phyloP scores from a whole-genome alignment of 2,797 vertebrate species.

The Neostethus bicornis region DNA sequence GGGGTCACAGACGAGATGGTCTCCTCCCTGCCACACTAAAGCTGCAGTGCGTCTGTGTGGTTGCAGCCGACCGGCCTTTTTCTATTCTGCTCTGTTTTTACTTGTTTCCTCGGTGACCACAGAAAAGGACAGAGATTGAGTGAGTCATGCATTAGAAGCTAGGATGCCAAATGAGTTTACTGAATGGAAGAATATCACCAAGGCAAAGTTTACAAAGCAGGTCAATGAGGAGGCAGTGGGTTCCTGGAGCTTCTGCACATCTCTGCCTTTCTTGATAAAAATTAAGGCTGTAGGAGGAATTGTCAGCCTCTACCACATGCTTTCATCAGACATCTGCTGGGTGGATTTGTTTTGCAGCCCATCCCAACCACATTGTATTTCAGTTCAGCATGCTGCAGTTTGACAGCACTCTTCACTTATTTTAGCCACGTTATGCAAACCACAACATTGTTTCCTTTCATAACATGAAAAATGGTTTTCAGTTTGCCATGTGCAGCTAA shows the following conservation, averaged over 20 bases:
- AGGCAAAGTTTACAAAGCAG: conserved; percentile 53
- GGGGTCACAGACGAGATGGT: conserved; percentile 58
- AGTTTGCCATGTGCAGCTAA: conserved; percentile 32
- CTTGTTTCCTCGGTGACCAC: conserved; percentile 43
- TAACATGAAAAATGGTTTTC: conserved; percentile 40
- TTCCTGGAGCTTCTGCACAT: conserved; percentile 31
- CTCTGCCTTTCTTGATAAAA: conserved; percentile 69
- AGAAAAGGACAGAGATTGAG: conserved; percentile 17
- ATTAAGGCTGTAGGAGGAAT: conserved; percentile 51
- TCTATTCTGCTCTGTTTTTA: conserved; percentile 38
- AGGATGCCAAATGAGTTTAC: conserved; percentile 26
- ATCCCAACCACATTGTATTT: conserved; percentile 50
- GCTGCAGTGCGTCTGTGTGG: conserved; percentile 31
- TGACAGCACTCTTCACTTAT: conserved; percentile 59
- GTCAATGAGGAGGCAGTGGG: conserved; percentile 39
- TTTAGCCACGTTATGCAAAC: conserved; percentile 65
- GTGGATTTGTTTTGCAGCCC: conserved; percentile 47
- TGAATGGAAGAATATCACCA: conserved; percentile 29
- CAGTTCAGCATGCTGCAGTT: conserved; percentile 47
- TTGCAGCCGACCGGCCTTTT: conserved; percentile 35
- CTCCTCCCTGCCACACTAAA: conserved; percentile 57
- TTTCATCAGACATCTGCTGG: conserved; percentile 74
- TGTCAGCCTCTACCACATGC: conserved; percentile 8
- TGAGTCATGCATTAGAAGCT: conserved; percentile 30
- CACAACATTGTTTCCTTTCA: conserved; percentile 59